These are phyloP conservation scores for Drosophila equinoxialis DNA, from an alignment of 1,140 invertebrate species.

Conservation along the genomic window DNA sequence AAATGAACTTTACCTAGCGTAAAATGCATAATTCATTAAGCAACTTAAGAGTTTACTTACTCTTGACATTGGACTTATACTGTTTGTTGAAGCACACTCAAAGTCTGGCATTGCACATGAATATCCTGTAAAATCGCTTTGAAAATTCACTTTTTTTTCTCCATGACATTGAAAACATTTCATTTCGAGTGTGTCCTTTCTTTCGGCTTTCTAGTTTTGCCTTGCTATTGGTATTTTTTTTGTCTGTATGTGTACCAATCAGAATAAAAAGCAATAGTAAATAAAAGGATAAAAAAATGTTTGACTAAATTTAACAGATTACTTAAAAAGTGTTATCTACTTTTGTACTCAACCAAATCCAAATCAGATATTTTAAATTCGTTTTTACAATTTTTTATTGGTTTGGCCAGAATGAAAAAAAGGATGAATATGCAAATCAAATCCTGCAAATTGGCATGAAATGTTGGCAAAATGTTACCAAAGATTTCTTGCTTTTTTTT, in stretches of 20 bases:
- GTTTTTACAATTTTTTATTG: not conserved
- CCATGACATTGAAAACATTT: conserved; percentile 8
- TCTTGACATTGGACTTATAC: conserved; percentile 64
- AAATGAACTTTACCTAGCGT: conserved; percentile 8
- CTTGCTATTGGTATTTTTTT: not conserved
- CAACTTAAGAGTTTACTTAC: conserved; percentile 51
- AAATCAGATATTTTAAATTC: not conserved
- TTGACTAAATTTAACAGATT: not conserved
- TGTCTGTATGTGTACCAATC: conserved; percentile 26
- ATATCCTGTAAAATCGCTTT: conserved; percentile 42
- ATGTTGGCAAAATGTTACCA: conserved; percentile 49
- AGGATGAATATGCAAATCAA: not conserved
- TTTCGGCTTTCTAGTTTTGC: not conserved
- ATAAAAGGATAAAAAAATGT: not conserved
- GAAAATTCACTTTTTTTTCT: conserved; percentile 4
- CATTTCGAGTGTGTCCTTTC: not conserved
- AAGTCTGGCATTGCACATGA: conserved; percentile 22
- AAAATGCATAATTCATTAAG: conserved; percentile 71
- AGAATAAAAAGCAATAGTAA: conserved; percentile 22
- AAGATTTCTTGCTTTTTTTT: conserved; percentile 16
- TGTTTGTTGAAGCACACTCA: not conserved
- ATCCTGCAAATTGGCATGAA: conserved; percentile 32
- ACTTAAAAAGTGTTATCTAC: not conserved
- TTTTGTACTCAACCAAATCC: not conserved
- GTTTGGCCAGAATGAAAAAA: not conserved